phyloP scores from a whole-genome alignment of 1,140 invertebrate genomes.

The Chymomyza costata region DNA sequence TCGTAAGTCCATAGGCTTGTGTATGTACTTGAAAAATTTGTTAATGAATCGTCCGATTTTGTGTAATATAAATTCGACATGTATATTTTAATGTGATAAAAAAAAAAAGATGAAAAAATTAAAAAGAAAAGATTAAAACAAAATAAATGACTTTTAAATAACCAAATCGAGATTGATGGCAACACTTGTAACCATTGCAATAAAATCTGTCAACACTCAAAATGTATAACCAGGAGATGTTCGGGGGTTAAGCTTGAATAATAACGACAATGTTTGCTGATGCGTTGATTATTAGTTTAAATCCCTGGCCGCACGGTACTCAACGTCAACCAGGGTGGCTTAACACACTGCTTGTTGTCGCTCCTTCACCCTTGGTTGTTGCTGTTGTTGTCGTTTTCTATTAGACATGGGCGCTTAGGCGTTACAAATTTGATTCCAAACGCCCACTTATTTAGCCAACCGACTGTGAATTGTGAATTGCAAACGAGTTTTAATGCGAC shows the following conservation, averaged over 20 bases:
- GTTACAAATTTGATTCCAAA: constrained; percentile 69
- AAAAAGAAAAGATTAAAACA: constrained; percentile 32
- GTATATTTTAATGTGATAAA: constrained; percentile 69
- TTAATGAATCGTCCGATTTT: constrained; percentile 41
- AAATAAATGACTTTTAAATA: constrained; percentile 64
- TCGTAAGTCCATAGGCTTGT: no score
- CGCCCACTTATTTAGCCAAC: constrained; percentile 72
- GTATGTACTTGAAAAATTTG: no score
- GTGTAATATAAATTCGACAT: constrained; percentile 53
- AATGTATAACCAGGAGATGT: constrained; percentile 31
- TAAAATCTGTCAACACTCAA: constrained; percentile 53
- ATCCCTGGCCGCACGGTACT: constrained; percentile 46
- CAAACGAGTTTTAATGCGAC: constrained; percentile 45
- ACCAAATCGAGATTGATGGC: constrained; percentile 42
- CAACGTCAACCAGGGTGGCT: constrained; percentile 22
- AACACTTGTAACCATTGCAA: constrained; percentile 24
- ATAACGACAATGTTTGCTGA: constrained; percentile 73
- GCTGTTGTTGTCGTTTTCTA: no score
- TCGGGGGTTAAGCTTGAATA: constrained; percentile 36
- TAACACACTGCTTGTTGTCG: no score
- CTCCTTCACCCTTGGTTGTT: no score
- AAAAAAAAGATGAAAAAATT: constrained; percentile 35
- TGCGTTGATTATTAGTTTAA: constrained; percentile 75
- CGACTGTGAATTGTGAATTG: constrained; percentile 59
- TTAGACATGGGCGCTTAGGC: constrained; percentile 15